These are phyloP conservation scores for Nebria salina DNA, from an alignment of 2,888 invertebrate genomes.

Conservation along the genomic window DNA sequence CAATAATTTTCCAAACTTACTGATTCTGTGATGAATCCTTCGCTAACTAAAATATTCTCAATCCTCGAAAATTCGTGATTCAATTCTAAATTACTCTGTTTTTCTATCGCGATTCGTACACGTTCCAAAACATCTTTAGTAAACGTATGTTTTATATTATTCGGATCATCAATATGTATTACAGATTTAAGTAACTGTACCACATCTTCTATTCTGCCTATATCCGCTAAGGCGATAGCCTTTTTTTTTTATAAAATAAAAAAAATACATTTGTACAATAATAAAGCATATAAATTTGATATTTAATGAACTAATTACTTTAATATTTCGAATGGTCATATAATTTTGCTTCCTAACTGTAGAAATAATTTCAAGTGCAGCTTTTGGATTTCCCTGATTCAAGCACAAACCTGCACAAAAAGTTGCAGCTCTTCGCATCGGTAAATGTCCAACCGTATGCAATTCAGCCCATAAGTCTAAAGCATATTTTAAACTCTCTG, in stretches of 20 bases:
- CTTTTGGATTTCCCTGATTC: constrained; percentile 73
- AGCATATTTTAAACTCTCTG: constrained; percentile 72
- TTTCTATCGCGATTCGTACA: constrained; percentile 64
- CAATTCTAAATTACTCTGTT: constrained; percentile 65
- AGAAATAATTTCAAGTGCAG: constrained; percentile 74
- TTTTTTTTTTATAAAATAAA: constrained; percentile 52
- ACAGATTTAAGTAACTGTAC: constrained; percentile 68
- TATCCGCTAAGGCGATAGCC: constrained; percentile 68
- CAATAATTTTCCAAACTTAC: constrained; percentile 56
- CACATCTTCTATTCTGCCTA: constrained; percentile 73
- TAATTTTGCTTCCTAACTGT: constrained; percentile 68
- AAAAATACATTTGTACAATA: background rate
- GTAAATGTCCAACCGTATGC: constrained; percentile 65
- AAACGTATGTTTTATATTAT: constrained; percentile 68
- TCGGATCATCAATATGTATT: constrained; percentile 67
- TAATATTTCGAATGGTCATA: constrained; percentile 75
- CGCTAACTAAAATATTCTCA: constrained; percentile 66
- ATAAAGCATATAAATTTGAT: background rate
- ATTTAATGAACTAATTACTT: constrained; percentile 61
- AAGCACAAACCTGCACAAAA: constrained; percentile 75
- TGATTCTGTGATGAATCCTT: constrained; percentile 64
- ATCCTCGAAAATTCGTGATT: constrained; percentile 68
- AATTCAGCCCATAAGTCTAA: constrained; percentile 71
- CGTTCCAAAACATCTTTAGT: constrained; percentile 70
- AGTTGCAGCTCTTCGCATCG: constrained; percentile 71